Evolutionary conservation across 92 coral and sea anemone species (phyloP).

Genomic region (Isaurus tuberculatus): DNA sequence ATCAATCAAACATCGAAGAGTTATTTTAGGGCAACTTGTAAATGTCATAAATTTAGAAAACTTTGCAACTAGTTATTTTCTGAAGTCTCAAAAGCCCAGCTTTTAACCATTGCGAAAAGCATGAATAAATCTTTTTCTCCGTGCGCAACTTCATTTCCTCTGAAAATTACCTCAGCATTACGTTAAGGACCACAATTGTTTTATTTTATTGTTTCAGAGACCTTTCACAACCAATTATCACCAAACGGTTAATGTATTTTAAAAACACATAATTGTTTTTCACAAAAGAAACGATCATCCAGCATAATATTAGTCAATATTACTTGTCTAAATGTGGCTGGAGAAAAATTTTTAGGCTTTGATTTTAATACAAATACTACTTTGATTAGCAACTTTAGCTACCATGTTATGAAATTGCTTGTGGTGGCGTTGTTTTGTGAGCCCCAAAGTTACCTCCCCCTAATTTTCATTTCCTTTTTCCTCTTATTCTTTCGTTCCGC

Average conservation of each 20-base stretch:
- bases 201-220: background rate
- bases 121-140: background rate
- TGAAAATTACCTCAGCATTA: background rate
- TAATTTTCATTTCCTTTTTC: too few relatives aligned
- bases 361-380: background rate
- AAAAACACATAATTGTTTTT: background rate
- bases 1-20: background rate
- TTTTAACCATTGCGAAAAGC: background rate
- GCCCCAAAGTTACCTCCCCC: too few relatives aligned
- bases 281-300: background rate
- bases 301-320: background rate
- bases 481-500: too few relatives aligned
- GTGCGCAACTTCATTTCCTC: background rate
- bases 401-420: background rate
- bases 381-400: background rate
- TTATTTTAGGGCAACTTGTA: background rate
- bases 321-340: background rate
- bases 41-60: background rate
- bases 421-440: too few relatives aligned
- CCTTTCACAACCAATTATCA: background rate
- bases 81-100: background rate
- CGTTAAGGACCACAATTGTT: background rate
- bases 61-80: too few relatives aligned
- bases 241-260: background rate
- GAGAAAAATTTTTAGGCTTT: background rate